Evolutionary conservation across 2,797 vertebrate species (phyloP), one percentile per base, ranked within the genome.

Genomic region (Tiaroga cobitis): DNA sequence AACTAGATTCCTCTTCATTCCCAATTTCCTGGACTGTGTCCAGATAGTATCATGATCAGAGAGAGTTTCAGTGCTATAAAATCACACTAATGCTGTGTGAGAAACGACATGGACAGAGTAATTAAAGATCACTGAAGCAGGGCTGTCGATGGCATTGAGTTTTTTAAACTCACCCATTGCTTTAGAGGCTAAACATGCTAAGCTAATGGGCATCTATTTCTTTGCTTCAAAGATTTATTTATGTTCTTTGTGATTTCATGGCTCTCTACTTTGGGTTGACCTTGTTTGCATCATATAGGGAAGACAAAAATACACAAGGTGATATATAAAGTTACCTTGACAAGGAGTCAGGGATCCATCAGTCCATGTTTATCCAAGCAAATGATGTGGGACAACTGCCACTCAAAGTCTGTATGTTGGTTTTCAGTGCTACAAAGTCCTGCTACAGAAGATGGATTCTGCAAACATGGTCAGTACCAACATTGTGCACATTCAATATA

Each of bases 21-120:
- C 16, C 26, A 21, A 43, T 43, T 43, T 70, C 39, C 51, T 84
- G 65, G 34, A 76, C 61, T 76, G 34, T 41, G 63, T 69, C 82
- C 82, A 69, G 75, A 70, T 41, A 78, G 51, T 65, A 84, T 75
- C 63, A 76, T 39, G 61, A 69, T 29, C 72, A 68, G 63, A 65
- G 63, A 65, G 46, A 56, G 41, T 34, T 80, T 80, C 63, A 32
- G 16, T 15, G 26, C 65, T 59, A 69, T 54, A 76, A 70, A 78
- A 84, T 37, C 29, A 49, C 51, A 54, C 10, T 65, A 49, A 41
- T 24, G 39, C 41, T 51, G 21, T 21, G 37, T 24, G 32, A 54
- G 43, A 81, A 68, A 81, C 6, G 21, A 54, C 79, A 80, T 16
- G 59, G 63, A 49, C 61, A 39, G 65, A 69, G 46, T 69, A 81